These are phyloP conservation scores for Anorthoa munda DNA, from an alignment of 2,888 invertebrate genomes.

Conservation along the genomic window DNA sequence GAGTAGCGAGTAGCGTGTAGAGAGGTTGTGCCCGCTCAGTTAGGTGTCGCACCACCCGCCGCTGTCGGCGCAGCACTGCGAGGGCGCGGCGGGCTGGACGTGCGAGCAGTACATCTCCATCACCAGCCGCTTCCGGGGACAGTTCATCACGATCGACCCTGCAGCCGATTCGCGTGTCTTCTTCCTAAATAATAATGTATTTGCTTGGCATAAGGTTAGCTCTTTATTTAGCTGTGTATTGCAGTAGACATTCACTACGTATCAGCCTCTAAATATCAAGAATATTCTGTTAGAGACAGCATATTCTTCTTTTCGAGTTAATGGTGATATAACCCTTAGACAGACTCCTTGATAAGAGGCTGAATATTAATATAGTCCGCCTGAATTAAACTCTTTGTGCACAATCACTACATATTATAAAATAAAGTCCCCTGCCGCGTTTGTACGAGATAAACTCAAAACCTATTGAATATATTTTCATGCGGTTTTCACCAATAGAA, in stretches of 20 bases:
- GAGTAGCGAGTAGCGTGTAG: too few relatives aligned
- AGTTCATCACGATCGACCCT: slow-evolving; percentile 95
- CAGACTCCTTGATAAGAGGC: too few relatives aligned
- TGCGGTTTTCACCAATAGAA: too few relatives aligned
- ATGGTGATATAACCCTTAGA: too few relatives aligned
- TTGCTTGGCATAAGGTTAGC: slow-evolving; percentile 96
- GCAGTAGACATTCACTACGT: neutral
- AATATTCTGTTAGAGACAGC: neutral
- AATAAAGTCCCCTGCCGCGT: too few relatives aligned
- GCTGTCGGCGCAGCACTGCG: slow-evolving; percentile 93
- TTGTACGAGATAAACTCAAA: too few relatives aligned
- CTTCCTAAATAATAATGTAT: slow-evolving; percentile 92
- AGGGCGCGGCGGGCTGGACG: slow-evolving; percentile 95
- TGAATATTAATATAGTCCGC: too few relatives aligned
- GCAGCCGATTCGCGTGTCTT: slow-evolving; percentile 91
- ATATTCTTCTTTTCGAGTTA: too few relatives aligned
- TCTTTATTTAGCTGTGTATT: neutral
- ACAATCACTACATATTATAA: too few relatives aligned
- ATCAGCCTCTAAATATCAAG: neutral
- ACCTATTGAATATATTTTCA: too few relatives aligned
- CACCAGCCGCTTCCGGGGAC: slow-evolving; percentile 98
- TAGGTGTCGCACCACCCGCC: slow-evolving; percentile 95
- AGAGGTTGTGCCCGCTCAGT: slow-evolving; percentile 15
- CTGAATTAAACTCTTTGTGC: too few relatives aligned
- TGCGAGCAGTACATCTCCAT: slow-evolving; percentile 98